A percentile compares a stretch with the other conserved stretches of the same genome.
Conservation (phyloP, 2,113 vertebrate species). For the Bambusicola thoracicus region DNA sequence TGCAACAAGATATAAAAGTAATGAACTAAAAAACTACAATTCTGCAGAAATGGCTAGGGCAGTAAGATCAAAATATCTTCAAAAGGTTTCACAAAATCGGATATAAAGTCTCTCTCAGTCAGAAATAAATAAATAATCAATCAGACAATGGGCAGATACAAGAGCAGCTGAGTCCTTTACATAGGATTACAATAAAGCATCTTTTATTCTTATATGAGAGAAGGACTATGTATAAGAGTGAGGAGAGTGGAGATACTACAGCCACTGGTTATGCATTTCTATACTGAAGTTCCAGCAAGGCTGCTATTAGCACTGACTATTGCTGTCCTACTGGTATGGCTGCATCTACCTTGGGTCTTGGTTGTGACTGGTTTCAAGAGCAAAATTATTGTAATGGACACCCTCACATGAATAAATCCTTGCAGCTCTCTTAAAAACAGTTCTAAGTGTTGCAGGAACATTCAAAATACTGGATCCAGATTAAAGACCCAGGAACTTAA, state of each 20-base stretch:
- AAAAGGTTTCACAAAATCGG: background rate
- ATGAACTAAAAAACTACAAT: background rate
- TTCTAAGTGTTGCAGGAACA: background rate
- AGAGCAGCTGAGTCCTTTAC: background rate
- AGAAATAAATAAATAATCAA: background rate
- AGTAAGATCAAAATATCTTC: background rate
- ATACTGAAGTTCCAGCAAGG: background rate
- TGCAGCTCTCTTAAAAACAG: background rate
- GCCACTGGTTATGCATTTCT: background rate
- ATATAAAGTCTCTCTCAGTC: background rate
- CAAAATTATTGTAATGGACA: background rate
- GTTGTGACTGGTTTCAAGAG: background rate
- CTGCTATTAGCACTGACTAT: background rate
- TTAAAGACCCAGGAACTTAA: background rate
- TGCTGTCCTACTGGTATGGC: background rate
- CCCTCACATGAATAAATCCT: accelerated
- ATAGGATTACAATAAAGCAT: background rate
- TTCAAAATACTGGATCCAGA: background rate
- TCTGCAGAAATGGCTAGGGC: background rate
- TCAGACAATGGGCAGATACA: background rate
- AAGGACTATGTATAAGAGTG: background rate
- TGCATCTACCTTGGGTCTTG: background rate
- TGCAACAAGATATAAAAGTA: background rate
- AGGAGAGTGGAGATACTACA: background rate
- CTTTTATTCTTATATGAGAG: background rate